Percentiles rank a stretch among this genome's conserved stretches.
Conservation (phyloP, 1,140 invertebrate genomes). For the Platyscapa corneri region DNA sequence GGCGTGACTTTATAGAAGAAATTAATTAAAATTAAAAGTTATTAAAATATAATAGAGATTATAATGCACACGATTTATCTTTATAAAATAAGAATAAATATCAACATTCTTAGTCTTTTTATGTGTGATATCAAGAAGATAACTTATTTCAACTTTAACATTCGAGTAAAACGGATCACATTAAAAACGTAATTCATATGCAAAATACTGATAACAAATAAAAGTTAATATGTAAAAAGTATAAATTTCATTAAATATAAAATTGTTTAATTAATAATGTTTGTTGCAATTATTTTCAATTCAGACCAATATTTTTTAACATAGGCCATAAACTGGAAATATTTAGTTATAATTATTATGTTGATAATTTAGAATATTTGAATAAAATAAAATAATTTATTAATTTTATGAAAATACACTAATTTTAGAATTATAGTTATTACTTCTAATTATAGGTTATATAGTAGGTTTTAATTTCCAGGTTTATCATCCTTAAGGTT, state of each 20-base stretch:
- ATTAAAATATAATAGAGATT: not conserved
- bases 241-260: too few relatives aligned
- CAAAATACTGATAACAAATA: not conserved
- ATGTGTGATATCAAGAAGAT: not conserved
- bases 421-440: not conserved
- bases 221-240: not conserved
- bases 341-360: too few relatives aligned
- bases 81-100: too few relatives aligned
- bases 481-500: not conserved
- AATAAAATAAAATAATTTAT: too few relatives aligned
- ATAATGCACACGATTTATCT: not conserved
- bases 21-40: not conserved
- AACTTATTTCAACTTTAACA: not conserved
- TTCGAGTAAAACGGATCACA: not conserved
- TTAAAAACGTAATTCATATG: not conserved
- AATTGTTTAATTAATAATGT: too few relatives aligned
- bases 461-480: not conserved
- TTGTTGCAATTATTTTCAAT: too few relatives aligned
- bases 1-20: too few relatives aligned
- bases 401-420: too few relatives aligned
- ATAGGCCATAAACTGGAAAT: too few relatives aligned
- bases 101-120: too few relatives aligned
- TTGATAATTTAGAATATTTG: too few relatives aligned
- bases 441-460: not conserved
- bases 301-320: too few relatives aligned